Base-by-base conservation (phyloP, 2,888 invertebrate genomes). In the Agrochola macilenta region DNA sequence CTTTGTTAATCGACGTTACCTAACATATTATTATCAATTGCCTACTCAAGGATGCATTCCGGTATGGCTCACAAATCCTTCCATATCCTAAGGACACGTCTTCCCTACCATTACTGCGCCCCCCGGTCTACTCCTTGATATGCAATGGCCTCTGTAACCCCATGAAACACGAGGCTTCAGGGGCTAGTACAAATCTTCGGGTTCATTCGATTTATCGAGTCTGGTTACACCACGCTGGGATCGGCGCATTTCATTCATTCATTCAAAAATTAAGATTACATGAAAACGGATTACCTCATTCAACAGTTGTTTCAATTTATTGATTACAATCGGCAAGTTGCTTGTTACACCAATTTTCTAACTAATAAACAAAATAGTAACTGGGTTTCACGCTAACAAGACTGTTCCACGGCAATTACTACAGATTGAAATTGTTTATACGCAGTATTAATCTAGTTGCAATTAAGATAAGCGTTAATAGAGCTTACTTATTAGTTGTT, bases 331-430 rank as follows among this genome's bases (percentile, higher is more conserved):
- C 69, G 30, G 39, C 35, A 20, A 68, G 54, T 70, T n/a, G 65
- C 58, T 72, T 66, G 86, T 82, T 82, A 78, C 57, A 82, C 43
- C 69, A 66, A 82, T 85, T 85, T 72, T 73, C 60, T 73, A 60
- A 74, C 64, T 78, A 57, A 73, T 86, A 75, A 70, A 86, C 72
- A 57, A 75, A 78, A 72, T 57, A 69, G 64, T 43, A 84, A 75
- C 63, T 78, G 26, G 65, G 74, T 72, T 83, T 78, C 60, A 78
- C 54, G 69, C 78, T 82, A 78, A 75, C 83, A 66, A 85, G 83
- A 57, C 35, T 78, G 57, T 84, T 76, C 54, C 26, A 71, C 49
- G 58, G 78, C 74, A 64, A 86, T 83, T 70, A 86, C 35, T 74
- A 61, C n/a, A 69, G 69, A 77, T 77, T 54, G 49, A 69, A 70